Evolutionary conservation across 1,140 invertebrate species (phyloP), one percentile per base, ranked within the genome.

Genomic region (Philopotamus ludificatus): DNA sequence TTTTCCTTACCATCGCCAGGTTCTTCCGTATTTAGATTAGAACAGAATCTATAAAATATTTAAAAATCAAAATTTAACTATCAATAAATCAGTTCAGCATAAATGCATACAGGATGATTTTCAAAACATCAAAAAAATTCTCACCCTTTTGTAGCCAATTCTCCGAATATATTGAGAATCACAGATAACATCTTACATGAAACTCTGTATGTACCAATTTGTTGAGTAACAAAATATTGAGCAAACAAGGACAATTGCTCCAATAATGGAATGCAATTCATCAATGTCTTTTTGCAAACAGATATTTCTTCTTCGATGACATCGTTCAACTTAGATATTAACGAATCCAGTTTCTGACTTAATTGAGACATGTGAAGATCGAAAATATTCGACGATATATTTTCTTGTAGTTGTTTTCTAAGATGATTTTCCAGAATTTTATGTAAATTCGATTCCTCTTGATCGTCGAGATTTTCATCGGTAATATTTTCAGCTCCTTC

Each of bases 171-270:
- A 54, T 87, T 89, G 18, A 95, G 75, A 23, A 98, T 81, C 1
- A 95, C 84, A 2, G 91, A 91, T 4, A 91, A 78, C 73, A 97
- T 86, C 80, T 97, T 97, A 61, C 87, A 87, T 1, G 88, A 88
- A 0, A 89, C 79, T 68, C 92, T 84, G 71, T 93, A 89, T 3
- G 87, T 83, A 10, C 86, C 85, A 1, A 94, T 79, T 73, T 90
- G 86, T 65, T 91, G 86, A 0, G 86, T 85, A 10, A 96, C 74
- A 70, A 92, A 90, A 74, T 87, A 94, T 72, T 95, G 87, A 1
- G 86, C 83, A 22, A 95, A 77, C 3, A 88, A 73, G 23, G 85
- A 74, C 67, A 90, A 90, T 76, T 95, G 91, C 49, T 92, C 83
- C 22, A 97, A 74, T n/a, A 97, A 76, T 8, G 92, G 90, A 2